Base-by-base conservation (phyloP, 2,113 vertebrate genomes). In the Zingel zingel region DNA sequence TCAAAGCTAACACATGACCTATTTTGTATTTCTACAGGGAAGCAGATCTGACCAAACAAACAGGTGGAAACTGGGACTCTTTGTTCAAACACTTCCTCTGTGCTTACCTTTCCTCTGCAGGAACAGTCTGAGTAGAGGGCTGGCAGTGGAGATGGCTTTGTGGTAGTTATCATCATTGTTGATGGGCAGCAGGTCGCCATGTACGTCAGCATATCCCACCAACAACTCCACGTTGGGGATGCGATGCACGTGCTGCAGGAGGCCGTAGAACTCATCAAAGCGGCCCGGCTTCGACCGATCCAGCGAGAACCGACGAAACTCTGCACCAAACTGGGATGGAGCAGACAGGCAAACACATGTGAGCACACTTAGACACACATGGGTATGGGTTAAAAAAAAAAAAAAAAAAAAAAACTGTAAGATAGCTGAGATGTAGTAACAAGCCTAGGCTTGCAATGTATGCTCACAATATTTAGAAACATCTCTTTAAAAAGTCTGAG, bases 91-190 rank as follows among this genome's bases (percentile, higher is more conserved):
- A 53, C 36, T 47, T 68, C 15, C 56, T 65, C 67, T 50, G 21
- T 64, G 66, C 96, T 95, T 93, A 99, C 98, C 98, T 97, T 98
- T 99, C 81, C 97, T 96, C 92, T 99, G 98, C 88, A 99, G 96
- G 85, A 99, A 99, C 86, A 99, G 96, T 86, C 98, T 92, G 67
- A 99, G 98, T 16, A 99, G 93, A 6, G 98, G 98, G 69, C 94
- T 97, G 83, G 98, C 98, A 0, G 96, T 97, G 33, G 97, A 97
- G 72, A 99, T 97, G n/a, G 98, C 98, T 94, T 98, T 99, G 91
- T 97, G 96, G 48, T 99, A 99, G 92, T 99, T 99, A 90, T 99
- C 98, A 3, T 99, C 97, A 0, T 99, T 99, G 90, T 99, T 99
- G 91, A 99, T 99, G 23, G 98, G 98, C 75, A 99, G 93, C 53